Conservation (phyloP, 2,113 vertebrate species). For the Myotis brandtii region DNA sequence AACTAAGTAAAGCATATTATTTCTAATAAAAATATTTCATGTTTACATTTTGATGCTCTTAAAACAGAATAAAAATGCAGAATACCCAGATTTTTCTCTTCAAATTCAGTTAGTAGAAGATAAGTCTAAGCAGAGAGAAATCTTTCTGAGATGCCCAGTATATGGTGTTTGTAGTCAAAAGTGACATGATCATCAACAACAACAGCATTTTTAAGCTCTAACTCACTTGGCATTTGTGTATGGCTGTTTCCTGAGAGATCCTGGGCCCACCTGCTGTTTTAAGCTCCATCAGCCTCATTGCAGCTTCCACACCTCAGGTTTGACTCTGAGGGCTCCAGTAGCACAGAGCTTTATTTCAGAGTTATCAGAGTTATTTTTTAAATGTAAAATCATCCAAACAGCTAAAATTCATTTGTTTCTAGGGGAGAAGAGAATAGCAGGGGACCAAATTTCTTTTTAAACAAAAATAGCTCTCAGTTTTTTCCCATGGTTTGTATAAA, state of each 20-base stretch:
- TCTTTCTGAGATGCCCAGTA: neutral
- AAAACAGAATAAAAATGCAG: neutral
- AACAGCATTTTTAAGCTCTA: neutral
- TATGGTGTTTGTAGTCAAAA: neutral
- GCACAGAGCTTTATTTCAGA: neutral
- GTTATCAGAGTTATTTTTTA: slow-evolving; percentile 37
- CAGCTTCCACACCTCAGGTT: neutral
- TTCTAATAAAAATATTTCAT: neutral
- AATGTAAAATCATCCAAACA: neutral
- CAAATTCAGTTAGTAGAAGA: neutral
- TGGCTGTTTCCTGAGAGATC: neutral
- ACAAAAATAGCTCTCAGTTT: slow-evolving; percentile 47
- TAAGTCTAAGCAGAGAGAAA: neutral
- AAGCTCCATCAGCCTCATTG: neutral
- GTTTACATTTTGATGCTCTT: neutral
- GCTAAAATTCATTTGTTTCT: slow-evolving; percentile 8
- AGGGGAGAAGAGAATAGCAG: neutral
- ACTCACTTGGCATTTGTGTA: neutral
- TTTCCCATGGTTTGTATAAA: neutral
- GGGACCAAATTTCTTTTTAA: slow-evolving; percentile 17
- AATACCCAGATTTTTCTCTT: neutral
- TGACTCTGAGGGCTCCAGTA: neutral
- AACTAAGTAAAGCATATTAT: neutral
- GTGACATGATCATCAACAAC: neutral
- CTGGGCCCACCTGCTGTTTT: neutral